Evolutionary conservation across 2,797 vertebrate species (phyloP).

Genomic region (Pangasius larnaudii): DNA sequence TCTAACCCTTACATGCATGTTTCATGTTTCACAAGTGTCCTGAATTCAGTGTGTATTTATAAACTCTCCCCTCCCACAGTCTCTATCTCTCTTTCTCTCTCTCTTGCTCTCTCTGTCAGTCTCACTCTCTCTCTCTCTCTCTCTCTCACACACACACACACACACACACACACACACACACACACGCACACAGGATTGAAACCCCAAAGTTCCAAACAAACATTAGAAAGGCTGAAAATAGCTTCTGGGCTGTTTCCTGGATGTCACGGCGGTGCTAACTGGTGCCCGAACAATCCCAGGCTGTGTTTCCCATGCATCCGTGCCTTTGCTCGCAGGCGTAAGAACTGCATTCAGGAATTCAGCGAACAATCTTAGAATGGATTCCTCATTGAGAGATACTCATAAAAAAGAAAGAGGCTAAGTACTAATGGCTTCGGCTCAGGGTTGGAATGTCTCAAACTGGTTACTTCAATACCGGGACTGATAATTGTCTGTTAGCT

Average conservation of each 20-base stretch:
- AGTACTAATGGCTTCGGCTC: neutral
- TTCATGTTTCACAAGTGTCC: neutral
- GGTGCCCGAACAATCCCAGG: conserved; percentile 64
- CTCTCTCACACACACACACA: neutral
- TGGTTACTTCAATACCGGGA: conserved; percentile 21
- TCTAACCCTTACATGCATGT: neutral
- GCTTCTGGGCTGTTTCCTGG: conserved; percentile 68
- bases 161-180: neutral
- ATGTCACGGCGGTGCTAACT: conserved; percentile 65
- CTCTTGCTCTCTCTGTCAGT: conserved; percentile 10
- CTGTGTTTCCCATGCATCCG: conserved; percentile 68
- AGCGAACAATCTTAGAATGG: conserved; percentile 59
- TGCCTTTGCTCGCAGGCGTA: conserved; percentile 51
- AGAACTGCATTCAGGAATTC: conserved; percentile 61
- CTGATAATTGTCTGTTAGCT: conserved; percentile 31
- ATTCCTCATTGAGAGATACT: conserved; percentile 66
- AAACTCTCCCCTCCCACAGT: neutral
- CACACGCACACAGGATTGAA: conserved; percentile 28
- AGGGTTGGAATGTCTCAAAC: neutral
- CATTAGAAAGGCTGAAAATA: conserved; percentile 70
- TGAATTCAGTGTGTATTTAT: conserved; percentile 17
- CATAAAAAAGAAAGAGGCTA: conserved; percentile 67
- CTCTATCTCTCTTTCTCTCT: conserved; percentile 26
- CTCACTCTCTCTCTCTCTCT: neutral
- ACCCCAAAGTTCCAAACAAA: conserved; percentile 66